Percentiles rank a stretch among this genome's conserved stretches.
Conservation (phyloP, 23 tunicate genomes). For the Diplosoma virens region DNA sequence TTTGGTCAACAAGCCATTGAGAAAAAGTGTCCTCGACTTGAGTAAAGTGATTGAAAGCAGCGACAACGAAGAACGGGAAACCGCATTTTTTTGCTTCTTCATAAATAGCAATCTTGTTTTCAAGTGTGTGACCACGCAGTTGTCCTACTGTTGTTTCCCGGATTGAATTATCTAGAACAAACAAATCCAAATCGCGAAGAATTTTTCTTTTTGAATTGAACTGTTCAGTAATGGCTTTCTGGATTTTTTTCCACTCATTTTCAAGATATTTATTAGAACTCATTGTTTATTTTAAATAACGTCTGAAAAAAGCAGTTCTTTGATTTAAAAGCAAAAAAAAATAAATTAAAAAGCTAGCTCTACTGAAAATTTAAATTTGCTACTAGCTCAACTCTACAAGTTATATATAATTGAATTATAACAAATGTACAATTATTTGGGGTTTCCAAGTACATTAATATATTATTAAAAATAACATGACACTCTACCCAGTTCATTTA, state of each 20-base stretch:
- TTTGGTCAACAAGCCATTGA: conserved; percentile 13
- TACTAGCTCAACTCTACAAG: too few species aligned
- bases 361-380: too few species aligned
- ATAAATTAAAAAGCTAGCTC: too few species aligned
- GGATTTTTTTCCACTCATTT: background rate
- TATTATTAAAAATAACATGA: too few species aligned
- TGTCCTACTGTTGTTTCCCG: conserved; percentile 28
- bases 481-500: too few species aligned
- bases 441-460: too few species aligned
- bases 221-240: background rate
- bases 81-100: conserved; percentile 27
- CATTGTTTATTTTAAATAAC: too few species aligned
- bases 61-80: background rate
- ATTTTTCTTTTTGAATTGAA: conserved; percentile 7
- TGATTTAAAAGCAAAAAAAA: too few species aligned
- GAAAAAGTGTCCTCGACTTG: conserved; percentile 6
- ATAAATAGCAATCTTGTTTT: conserved; percentile 22
- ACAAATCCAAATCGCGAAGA: background rate
- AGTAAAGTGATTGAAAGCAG: conserved; percentile 20
- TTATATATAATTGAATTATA: too few species aligned
- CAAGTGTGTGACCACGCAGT: conserved; percentile 30
- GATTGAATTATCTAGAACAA: conserved; percentile 19
- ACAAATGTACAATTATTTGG: too few species aligned
- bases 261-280: too few species aligned
- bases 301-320: too few species aligned